Evolutionary conservation across 2,888 invertebrate genomes (phyloP).

Genomic region (Axea sp.): DNA sequence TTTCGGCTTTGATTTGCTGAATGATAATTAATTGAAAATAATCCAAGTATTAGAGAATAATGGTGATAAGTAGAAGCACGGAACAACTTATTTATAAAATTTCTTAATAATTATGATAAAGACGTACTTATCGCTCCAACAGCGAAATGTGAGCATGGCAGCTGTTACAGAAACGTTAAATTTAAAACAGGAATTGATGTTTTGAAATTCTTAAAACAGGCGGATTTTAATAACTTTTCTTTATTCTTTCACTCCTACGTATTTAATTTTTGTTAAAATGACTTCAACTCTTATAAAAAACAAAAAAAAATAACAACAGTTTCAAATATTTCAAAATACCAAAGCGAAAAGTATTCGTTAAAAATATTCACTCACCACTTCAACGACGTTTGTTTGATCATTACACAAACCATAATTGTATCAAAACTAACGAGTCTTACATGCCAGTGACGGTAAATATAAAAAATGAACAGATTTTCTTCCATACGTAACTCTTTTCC

Average conservation of each 20-base stretch:
- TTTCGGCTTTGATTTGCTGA: too few species aligned
- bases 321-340: slow-evolving; percentile 46
- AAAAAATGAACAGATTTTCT: slow-evolving; percentile 25
- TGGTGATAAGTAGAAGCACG: slow-evolving; percentile 33
- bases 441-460: slow-evolving; percentile 48
- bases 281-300: slow-evolving; percentile 26
- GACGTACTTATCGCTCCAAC: slow-evolving; percentile 38
- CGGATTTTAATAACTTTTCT: slow-evolving; percentile 73
- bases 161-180: slow-evolving; percentile 72
- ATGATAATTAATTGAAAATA: too few species aligned
- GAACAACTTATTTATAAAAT: slow-evolving; percentile 37
- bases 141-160: slow-evolving; percentile 51
- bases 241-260: slow-evolving; percentile 48
- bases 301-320: slow-evolving; percentile 13
- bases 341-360: slow-evolving; percentile 55
- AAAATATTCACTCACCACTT: slow-evolving; percentile 57
- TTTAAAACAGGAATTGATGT: slow-evolving; percentile 77
- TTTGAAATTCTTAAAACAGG: slow-evolving; percentile 71
- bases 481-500: slow-evolving; percentile 14
- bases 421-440: slow-evolving; percentile 61
- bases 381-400: slow-evolving; percentile 57
- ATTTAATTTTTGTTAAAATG: slow-evolving; percentile 60
- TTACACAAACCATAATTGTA: slow-evolving; percentile 60
- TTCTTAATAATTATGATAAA: slow-evolving; percentile 44
- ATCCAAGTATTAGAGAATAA: too few species aligned